Conservation (phyloP, 2,797 vertebrate genomes). For the Coregonus ussuriensis region DNA sequence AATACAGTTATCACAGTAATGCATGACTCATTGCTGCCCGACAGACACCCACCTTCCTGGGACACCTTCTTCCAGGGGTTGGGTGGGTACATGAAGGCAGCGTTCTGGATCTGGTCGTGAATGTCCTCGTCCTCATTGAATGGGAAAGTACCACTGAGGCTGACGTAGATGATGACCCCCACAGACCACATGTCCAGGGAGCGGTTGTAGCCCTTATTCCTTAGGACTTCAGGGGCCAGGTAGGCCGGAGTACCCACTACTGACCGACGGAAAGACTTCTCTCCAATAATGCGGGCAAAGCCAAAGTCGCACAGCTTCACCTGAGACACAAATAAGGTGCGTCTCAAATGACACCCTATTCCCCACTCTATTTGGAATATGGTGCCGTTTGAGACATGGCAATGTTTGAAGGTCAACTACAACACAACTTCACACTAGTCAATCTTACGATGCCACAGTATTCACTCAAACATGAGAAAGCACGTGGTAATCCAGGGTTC, state of each 20-base stretch:
- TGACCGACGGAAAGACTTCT: slow-evolving; percentile 94
- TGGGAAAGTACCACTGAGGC: slow-evolving; percentile 94
- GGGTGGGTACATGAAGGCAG: slow-evolving; percentile 97
- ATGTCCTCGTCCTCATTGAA: slow-evolving; percentile 98
- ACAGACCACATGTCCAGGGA: slow-evolving; percentile 99
- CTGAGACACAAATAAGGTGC: slow-evolving; percentile 56
- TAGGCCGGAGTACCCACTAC: slow-evolving; percentile 96
- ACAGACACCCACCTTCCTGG: slow-evolving; percentile 51
- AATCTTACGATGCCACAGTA: background rate
- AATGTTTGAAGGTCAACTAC: background rate
- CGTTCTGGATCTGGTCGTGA: slow-evolving; percentile 97
- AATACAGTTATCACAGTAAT: background rate
- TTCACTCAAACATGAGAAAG: background rate
- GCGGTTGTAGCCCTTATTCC: slow-evolving; percentile 96
- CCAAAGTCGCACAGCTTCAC: slow-evolving; percentile 98
- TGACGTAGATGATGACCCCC: slow-evolving; percentile 96
- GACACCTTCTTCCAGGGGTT: slow-evolving; percentile 97
- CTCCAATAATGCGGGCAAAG: slow-evolving; percentile 95
- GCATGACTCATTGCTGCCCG: background rate
- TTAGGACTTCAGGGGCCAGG: slow-evolving; percentile 91
- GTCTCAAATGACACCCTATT: background rate
- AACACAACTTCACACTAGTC: background rate
- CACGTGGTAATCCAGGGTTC: background rate
- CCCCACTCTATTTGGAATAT: background rate
- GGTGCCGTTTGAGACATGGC: background rate